Evolutionary conservation across 1,140 invertebrate species (phyloP), one percentile per base, ranked within the genome.

Genomic region (Drosophila asahinai): DNA sequence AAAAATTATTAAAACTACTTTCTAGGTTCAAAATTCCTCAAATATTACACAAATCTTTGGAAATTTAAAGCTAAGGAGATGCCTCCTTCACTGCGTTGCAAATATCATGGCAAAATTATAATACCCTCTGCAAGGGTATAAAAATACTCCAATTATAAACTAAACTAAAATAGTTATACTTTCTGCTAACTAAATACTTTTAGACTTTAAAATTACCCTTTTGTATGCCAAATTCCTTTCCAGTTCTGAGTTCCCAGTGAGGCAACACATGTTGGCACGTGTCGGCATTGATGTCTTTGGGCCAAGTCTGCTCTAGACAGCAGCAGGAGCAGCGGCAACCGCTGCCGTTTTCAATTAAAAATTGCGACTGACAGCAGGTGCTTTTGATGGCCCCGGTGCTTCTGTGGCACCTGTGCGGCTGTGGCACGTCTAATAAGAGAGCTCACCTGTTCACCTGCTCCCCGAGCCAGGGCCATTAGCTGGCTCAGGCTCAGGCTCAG

Each of bases 261-360:
- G 54, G 75, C 86, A 87, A 78, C 87, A 91, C 64, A 91, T 91
- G 79, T 61, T 78, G 89, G 70, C 89, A 91, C 87, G 87, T 91
- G 87, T 83, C 76, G 60, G 57, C 52, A 67, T 72, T 79, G 71
- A 66, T 72, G 78, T 68, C 65, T 72, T 57, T 55, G 57, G 59
- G 65, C 68, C 73, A 71, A 66, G 72, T 58, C 87, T 86, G 87
- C 74, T 49, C 54, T 61, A 71, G 82, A 82, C 79, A 81, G 71
- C 65, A 61, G 59, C 58, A 48, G 33, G 33, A 11, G 40, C 45
- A 61, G 54, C 64, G 70, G 67, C 49, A 33, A 76, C 60, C 48
- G 73, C 67, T 82, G 80, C 63, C 80, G 83, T 80, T 84, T 91
- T 91, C 87, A 91, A 91, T 91, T 91, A 91, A 91, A 91, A 91